Conservation (phyloP, 2,113 vertebrate species). For the Corynorhinus townsendii region DNA sequence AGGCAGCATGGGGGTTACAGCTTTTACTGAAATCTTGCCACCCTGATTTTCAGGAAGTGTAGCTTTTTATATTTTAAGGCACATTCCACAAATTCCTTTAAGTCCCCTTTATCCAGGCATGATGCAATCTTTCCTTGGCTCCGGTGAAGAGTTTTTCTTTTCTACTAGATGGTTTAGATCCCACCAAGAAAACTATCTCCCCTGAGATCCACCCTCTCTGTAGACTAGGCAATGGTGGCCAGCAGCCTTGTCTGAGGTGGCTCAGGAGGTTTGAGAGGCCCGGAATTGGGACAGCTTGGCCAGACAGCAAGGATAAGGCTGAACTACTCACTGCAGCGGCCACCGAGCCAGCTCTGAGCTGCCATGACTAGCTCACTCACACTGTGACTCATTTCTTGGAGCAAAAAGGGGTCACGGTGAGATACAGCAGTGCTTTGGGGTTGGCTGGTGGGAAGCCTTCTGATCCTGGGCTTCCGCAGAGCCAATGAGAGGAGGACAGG, state of each 20-base stretch:
- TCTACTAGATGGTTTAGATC: slow-evolving; percentile 1
- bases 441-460: background rate
- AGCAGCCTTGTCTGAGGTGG: background rate
- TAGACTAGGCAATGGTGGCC: background rate
- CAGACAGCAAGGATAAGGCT: background rate
- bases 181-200: background rate
- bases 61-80: background rate
- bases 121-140: background rate
- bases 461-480: background rate
- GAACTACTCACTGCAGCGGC: background rate
- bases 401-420: background rate
- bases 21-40: background rate
- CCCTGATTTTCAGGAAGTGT: background rate
- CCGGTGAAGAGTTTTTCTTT: background rate
- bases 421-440: background rate
- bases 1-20: background rate
- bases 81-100: background rate
- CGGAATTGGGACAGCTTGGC: background rate
- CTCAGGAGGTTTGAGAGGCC: background rate
- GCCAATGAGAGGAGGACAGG: background rate
- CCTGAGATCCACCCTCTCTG: background rate
- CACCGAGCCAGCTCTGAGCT: background rate
- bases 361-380: background rate
- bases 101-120: background rate
- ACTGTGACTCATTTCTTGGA: slow-evolving; percentile 37